Evolutionary conservation across 1,140 invertebrate genomes (phyloP).

Genomic region (Neotoxoptera formosana): DNA sequence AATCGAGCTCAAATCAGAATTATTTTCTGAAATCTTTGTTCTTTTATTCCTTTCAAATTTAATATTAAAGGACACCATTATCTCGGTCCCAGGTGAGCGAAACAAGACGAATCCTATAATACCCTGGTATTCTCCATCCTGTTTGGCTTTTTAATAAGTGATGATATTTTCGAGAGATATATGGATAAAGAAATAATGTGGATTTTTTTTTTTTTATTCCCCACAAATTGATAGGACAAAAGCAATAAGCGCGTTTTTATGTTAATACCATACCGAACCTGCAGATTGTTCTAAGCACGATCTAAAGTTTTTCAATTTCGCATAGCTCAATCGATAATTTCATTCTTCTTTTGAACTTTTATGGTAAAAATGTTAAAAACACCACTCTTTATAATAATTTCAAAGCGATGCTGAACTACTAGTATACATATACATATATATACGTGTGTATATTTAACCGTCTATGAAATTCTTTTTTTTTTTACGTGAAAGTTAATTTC

Average conservation of each 20-base stretch:
- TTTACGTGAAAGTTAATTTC: neutral
- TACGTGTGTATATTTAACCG: neutral
- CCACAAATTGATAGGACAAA: neutral
- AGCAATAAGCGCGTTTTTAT: neutral
- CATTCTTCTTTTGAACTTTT: neutral
- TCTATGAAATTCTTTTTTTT: slow-evolving; percentile 8
- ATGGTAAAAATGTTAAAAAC: neutral
- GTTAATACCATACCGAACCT: slow-evolving; percentile 40
- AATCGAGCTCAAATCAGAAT: neutral
- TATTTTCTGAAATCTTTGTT: neutral
- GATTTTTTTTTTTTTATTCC: neutral
- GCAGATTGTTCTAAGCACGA: neutral
- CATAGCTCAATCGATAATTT: neutral
- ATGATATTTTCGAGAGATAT: neutral
- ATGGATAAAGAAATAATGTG: neutral
- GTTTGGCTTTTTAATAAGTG: neutral
- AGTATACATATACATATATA: too few relatives aligned
- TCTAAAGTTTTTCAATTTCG: slow-evolving; percentile 1
- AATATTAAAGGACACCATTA: neutral
- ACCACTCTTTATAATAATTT: neutral
- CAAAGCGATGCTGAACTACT: neutral
- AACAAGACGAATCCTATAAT: neutral
- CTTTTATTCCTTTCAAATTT: neutral
- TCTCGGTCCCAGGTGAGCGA: neutral
- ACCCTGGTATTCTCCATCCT: neutral